Evolutionary conservation across 2,888 invertebrate genomes (phyloP), one percentile per base, ranked within the genome.

Genomic region (Sarcophaga caerulescens): DNA sequence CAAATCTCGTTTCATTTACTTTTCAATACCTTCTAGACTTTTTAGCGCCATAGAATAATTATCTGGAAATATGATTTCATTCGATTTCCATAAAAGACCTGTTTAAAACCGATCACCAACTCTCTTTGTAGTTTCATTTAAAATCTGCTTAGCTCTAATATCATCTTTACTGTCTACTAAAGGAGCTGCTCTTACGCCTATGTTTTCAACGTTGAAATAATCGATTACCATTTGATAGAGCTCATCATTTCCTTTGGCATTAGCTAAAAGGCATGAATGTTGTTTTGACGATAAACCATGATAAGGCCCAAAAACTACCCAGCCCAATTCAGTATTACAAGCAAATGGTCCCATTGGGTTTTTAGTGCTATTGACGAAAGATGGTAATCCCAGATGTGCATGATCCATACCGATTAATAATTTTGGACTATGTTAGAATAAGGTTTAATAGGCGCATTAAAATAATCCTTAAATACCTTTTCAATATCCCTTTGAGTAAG

Each of bases 361-460:
- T 47, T 47, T 47, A 45, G 44, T 62, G 19, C 5, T 62, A 23
- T 73, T 62, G 3, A 17, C 25, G n/a, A 35, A 17, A 21, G 73
- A 45, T 45, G 73, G 73, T 21, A 62, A 62, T 3, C 81, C 85
- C 44, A 87, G 52, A 60, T 68, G 70, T 57, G 83, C 85, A 75
- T 83, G 85, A 45, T 85, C 87, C 44, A 87, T 68, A 12, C 87
- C 83, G 21, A 87, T 78, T 8, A 87, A 73, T 21, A 87, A 45
- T 69, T 82, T 84, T 25, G 87, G 12, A 59, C 23, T 2, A 78
- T 62, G 17, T 75, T 63, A 5, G 59, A 63, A 25, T 81, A 78
- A 23, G 87, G 80, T 17, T 63, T 70, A 10, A 82, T 14, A 19
- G 68, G 59, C 17, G 10, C 60, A 17, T 2, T 35, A 35, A 69